Evolutionary conservation across 2,888 invertebrate genomes (phyloP).

Genomic region (Scaeva pyrastri): DNA sequence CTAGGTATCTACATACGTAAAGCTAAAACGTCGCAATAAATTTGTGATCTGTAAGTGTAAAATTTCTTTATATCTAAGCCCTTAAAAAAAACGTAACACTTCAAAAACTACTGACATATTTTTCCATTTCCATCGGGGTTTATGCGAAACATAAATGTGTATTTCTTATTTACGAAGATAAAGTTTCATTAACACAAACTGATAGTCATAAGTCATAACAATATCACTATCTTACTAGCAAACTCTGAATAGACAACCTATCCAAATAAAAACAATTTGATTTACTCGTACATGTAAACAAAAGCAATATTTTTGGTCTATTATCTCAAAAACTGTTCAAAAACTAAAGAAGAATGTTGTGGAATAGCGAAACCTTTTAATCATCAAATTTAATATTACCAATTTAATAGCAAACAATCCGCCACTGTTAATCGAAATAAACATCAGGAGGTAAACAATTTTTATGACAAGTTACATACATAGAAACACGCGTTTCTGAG

Average conservation of each 20-base stretch:
- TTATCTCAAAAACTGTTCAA: background rate
- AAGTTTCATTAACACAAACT: constrained; percentile 12
- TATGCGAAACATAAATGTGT: background rate
- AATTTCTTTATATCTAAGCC: no score
- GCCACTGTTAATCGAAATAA: constrained; percentile 20
- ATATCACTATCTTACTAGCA: background rate
- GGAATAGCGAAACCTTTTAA: background rate
- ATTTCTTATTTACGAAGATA: background rate
- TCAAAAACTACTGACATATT: no score
- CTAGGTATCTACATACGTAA: no score
- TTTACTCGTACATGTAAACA: background rate
- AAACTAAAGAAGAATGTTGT: background rate
- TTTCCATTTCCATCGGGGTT: no score
- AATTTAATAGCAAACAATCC: constrained; percentile 31
- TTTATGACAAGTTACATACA: constrained; percentile 4
- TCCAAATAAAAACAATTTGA: constrained; percentile 1
- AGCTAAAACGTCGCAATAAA: no score
- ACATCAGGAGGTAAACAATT: constrained; percentile 11
- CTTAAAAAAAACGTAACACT: no score
- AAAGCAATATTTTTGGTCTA: constrained; percentile 2
- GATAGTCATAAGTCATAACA: background rate
- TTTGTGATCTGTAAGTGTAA: no score
- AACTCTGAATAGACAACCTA: background rate
- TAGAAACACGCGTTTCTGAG: constrained; percentile 35
- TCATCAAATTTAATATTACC: constrained; percentile 20